Evolutionary conservation across 2,797 vertebrate species (phyloP), one percentile per base, ranked within the genome.

Genomic region (Gymnothorax javanicus): DNA sequence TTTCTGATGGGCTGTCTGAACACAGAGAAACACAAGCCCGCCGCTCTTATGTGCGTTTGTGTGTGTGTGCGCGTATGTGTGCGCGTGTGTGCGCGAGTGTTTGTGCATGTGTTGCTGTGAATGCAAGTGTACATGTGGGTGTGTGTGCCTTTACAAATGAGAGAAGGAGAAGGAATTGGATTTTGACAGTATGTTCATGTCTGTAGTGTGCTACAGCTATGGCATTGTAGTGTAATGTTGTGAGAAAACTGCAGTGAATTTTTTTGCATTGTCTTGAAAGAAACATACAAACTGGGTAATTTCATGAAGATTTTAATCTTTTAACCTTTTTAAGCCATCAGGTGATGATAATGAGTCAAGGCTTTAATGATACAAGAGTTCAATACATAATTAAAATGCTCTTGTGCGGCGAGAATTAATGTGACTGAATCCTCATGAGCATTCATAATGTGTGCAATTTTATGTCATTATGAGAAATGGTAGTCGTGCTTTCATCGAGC

Each of bases 1-100:
- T 94, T 95, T 93, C 94, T 95, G 95, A 95, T 94, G 94, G 94
- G 94, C 92, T 94, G 89, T 92, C 2, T 92, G 58, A 90, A 88
- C 85, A 84, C 79, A 91, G 69, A 90, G 87, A 90, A 81, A 92
- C 79, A 87, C 87, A 85, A 86, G 87, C 86, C 60, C 88, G 88
- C 90, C 90, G 87, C 88, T 58, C 87, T 27, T 82, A n/a, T 27
- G 2, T 83, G 20, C 27, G 15, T 33, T 56, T 60, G 59, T 25
- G 20, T 83, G 82, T 59, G 57, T 58, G 57, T 83, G 20, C 85
- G 71, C 60, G 52, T 56, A 27, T 43, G 69, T 43, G 71, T 13
- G 27, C 23, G 7, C 43, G 25, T 50, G 71, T 77, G 69, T 59
- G 54, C 43, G 13, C 62, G 56, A 17, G 6, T 25, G 23, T 56